Conservation (phyloP, 2,888 invertebrate genomes). For the Glyphotaelius pellucidus region DNA sequence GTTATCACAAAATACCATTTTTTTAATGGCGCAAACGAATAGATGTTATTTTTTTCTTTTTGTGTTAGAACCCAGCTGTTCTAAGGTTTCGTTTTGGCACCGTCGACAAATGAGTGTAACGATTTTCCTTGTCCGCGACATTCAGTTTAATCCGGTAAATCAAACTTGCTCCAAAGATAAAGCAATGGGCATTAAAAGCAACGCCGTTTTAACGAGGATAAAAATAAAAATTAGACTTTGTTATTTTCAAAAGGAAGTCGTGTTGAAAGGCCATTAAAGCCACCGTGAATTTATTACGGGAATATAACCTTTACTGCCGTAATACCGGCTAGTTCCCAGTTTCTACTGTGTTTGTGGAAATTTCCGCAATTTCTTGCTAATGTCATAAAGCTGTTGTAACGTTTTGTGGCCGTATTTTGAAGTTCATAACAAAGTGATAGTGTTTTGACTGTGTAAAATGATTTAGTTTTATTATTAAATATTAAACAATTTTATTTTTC, state of each 20-base stretch:
- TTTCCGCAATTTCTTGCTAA: not conserved
- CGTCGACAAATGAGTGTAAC: conserved; percentile 21
- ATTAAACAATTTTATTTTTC: not conserved
- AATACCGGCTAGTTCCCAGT: not conserved
- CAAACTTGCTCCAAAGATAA: conserved; percentile 16
- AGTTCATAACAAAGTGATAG: not conserved
- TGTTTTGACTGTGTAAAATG: not conserved
- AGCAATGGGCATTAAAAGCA: conserved; percentile 18
- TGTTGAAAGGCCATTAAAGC: conserved; percentile 44
- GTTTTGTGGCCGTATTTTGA: not conserved
- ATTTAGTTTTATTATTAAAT: not conserved
- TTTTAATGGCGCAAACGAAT: too few species aligned
- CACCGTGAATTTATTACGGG: conserved; percentile 12
- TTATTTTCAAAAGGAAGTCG: conserved; percentile 41
- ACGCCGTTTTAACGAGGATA: conserved; percentile 16
- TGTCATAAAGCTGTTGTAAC: not conserved
- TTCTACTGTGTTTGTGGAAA: not conserved
- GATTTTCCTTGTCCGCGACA: conserved; percentile 17
- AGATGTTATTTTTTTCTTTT: too few species aligned
- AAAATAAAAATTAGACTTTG: conserved; percentile 31
- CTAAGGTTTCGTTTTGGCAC: not conserved
- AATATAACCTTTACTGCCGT: conserved; percentile 32
- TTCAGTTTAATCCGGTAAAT: conserved; percentile 14
- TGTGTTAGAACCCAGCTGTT: not conserved
- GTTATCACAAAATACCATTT: too few species aligned